Conservation (phyloP, 2,797 vertebrate species). For the Muscicapa comitata region DNA sequence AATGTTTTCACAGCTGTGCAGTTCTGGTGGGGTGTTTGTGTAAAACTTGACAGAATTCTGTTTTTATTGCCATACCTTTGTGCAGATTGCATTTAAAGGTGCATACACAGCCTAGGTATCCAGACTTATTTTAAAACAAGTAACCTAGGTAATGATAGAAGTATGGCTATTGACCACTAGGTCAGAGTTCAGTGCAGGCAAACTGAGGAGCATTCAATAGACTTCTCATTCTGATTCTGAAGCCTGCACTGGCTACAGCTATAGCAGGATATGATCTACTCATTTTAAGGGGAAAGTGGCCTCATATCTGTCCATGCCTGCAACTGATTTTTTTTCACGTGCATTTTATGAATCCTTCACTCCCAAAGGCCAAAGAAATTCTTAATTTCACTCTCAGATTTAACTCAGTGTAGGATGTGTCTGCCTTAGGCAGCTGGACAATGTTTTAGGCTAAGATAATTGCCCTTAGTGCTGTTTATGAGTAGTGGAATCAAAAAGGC, state of each 20-base stretch:
- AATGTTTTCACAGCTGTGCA: conserved; percentile 50
- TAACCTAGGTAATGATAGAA: not conserved
- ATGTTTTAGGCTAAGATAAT: not conserved
- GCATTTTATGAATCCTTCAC: not conserved
- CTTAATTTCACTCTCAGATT: not conserved
- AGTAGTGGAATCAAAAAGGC: not conserved
- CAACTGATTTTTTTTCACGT: not conserved
- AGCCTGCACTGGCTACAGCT: not conserved
- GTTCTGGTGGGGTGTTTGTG: not conserved
- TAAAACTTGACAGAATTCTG: not conserved
- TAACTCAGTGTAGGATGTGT: not conserved
- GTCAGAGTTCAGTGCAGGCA: not conserved
- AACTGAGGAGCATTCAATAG: not conserved
- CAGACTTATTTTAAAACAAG: not conserved
- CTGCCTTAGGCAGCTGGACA: not conserved
- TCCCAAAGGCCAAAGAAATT: not conserved
- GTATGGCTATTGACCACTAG: not conserved
- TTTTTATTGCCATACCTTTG: not conserved
- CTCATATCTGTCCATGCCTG: not conserved
- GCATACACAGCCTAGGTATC: not conserved
- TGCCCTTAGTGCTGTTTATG: not conserved
- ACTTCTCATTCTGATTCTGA: not conserved
- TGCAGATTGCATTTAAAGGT: not conserved
- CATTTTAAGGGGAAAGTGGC: not conserved
- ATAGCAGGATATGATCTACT: not conserved